A percentile compares a stretch with the other conserved stretches of the same genome.
Evolutionary conservation across 2,113 vertebrate species (phyloP).

Genomic region (Pampusana beccarii): DNA sequence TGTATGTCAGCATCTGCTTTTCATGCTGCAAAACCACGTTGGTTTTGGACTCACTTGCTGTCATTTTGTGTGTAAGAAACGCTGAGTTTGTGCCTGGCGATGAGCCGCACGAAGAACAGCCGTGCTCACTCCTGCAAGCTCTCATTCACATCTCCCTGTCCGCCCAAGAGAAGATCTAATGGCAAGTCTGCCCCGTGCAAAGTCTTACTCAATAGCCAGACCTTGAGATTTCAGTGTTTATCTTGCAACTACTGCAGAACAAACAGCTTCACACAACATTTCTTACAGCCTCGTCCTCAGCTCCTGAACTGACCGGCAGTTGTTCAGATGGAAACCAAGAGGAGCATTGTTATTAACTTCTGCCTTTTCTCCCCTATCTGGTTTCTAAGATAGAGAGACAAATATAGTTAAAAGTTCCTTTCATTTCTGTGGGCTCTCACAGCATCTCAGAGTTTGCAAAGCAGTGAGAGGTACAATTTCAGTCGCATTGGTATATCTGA

Average conservation of each 20-base stretch:
- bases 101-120: neutral
- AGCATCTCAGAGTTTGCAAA: neutral
- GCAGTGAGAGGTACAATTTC: neutral
- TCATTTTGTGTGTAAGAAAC: neutral
- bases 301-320: neutral
- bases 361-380: neutral
- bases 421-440: neutral
- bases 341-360: neutral
- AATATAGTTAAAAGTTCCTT: neutral
- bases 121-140: neutral
- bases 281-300: neutral
- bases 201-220: neutral
- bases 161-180: neutral
- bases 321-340: neutral
- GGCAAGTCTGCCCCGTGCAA: neutral
- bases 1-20: neutral
- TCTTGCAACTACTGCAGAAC: neutral
- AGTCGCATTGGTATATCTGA: neutral
- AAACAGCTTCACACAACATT: neutral
- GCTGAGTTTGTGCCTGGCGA: rapidly evolving
- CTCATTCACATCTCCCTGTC: neutral
- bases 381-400: neutral
- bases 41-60: neutral
- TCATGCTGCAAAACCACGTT: neutral
- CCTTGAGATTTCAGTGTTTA: neutral